Base-by-base conservation (phyloP, 2,888 invertebrate genomes). In the Thecophora atra region DNA sequence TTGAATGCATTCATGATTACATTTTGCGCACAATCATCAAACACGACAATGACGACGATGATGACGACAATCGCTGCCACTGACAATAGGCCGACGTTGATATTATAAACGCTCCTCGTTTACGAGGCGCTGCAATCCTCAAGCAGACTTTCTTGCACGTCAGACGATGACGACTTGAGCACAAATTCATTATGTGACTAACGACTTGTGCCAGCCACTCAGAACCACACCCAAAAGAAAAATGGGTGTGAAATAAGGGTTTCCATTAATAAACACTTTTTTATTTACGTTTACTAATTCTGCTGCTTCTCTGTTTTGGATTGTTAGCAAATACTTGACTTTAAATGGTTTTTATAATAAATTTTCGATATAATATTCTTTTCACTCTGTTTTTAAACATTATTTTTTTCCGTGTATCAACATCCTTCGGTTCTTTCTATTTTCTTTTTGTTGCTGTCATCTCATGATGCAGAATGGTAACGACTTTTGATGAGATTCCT, bases 81-180 rank as follows among this genome's bases (percentile, higher is more conserved):
- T 56, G 42, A 67, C 37, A 56, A 54, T 19, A 19, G 19, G 15
- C 7, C 44, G 21, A 28, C 30, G n/a, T 15, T 63, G 15, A 28
- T 58, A 28, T 28, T 17, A 24, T 13, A 51, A 15, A 24, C 24
- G 4, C 8, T 54, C 19, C 11, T 5, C 21, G 21, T n/a, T 6
- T 21, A 21, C 11, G 21, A 3, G 2, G 21, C 21, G 19, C 21
- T 54, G 54, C 54, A 8, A 54, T 4, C 54, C 30, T 51, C 44
- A 19, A 7, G 7, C 26, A 51, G 24, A 24, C 54, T 37, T 63
- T 19, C 26, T 24, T 66, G 71, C 60, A 66, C 60, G 71, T 30
- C 71, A 71, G 66, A 71, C 71, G 28, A 30, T 66, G 21, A 60
- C 47, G 60, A 71, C 66, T 71, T 60, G 65, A 71, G 71, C 64